A percentile compares a stretch with the other conserved stretches of the same genome.
Conservation (phyloP, 2,888 invertebrate genomes). For the Nesidiocoris tenuis region DNA sequence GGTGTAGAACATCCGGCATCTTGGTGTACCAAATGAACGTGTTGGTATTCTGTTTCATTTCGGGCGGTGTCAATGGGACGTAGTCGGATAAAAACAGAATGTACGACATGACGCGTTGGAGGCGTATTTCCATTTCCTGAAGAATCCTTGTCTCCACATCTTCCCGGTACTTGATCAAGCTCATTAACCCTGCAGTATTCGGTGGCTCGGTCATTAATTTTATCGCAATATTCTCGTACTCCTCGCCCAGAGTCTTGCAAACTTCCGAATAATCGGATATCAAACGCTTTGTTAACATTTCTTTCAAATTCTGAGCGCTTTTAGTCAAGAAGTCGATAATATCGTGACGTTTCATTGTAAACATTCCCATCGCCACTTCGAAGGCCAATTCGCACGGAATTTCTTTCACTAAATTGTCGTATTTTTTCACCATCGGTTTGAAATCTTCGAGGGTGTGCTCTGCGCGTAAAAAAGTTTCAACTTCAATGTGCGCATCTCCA, state of each 20-base stretch:
- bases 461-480: constrained; percentile 68
- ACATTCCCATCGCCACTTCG: constrained; percentile 77
- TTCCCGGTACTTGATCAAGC: constrained; percentile 72
- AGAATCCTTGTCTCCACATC: constrained; percentile 71
- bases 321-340: constrained; percentile 70
- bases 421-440: constrained; percentile 56
- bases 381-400: constrained; percentile 61
- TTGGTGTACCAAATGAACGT: constrained; percentile 83
- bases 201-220: constrained; percentile 75
- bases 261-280: constrained; percentile 75
- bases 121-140: constrained; percentile 71
- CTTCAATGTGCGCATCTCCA: constrained; percentile 59
- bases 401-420: constrained; percentile 57
- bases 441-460: constrained; percentile 62
- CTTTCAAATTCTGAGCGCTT: constrained; percentile 68
- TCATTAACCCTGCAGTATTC: constrained; percentile 84
- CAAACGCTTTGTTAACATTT: constrained; percentile 71
- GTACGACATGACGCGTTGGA: constrained; percentile 66
- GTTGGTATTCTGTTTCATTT: constrained; percentile 85
- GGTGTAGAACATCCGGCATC: constrained; percentile 77
- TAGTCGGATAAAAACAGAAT: constrained; percentile 84
- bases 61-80: constrained; percentile 73
- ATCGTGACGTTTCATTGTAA: constrained; percentile 77
- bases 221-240: constrained; percentile 77
- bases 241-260: constrained; percentile 75